phyloP scores from a whole-genome alignment of 2,797 vertebrate species.

The Perodicticus potto region DNA sequence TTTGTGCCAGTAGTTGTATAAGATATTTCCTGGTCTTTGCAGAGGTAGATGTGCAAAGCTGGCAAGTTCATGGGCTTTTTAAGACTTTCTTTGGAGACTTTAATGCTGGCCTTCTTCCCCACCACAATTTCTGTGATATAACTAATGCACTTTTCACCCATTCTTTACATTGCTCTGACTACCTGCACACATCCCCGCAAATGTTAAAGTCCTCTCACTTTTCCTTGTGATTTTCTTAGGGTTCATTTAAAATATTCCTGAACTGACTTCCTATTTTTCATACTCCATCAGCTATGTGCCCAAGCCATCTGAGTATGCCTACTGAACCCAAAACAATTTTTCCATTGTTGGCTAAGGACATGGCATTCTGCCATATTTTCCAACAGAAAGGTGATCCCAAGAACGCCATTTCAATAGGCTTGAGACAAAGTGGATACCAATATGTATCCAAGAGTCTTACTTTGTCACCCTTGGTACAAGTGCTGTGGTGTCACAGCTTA shows the following conservation, averaged over 20 bases:
- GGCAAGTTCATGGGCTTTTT: not conserved
- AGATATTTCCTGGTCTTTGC: not conserved
- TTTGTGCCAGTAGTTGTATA: not conserved
- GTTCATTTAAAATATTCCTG: not conserved
- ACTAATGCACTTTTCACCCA: not conserved
- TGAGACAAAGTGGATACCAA: not conserved
- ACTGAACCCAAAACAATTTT: not conserved
- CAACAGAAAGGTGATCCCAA: not conserved
- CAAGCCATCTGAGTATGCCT: not conserved
- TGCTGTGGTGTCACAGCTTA: too few relatives aligned
- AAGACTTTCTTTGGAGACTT: not conserved
- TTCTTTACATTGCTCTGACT: too few relatives aligned
- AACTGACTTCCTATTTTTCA: not conserved
- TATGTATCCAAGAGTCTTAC: too few relatives aligned
- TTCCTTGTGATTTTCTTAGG: not conserved
- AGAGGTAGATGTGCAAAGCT: not conserved
- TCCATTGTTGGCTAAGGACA: not conserved
- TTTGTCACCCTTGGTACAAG: too few relatives aligned
- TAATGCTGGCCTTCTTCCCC: accelerated
- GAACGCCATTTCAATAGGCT: not conserved
- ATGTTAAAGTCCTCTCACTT: not conserved
- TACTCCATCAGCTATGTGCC: too few relatives aligned
- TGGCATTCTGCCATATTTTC: not conserved
- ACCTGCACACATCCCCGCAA: not conserved
- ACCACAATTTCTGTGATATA: not conserved